Evolutionary conservation across 1,140 invertebrate genomes (phyloP), one percentile per base, ranked within the genome.

Genomic region (Ganaspis sp.): DNA sequence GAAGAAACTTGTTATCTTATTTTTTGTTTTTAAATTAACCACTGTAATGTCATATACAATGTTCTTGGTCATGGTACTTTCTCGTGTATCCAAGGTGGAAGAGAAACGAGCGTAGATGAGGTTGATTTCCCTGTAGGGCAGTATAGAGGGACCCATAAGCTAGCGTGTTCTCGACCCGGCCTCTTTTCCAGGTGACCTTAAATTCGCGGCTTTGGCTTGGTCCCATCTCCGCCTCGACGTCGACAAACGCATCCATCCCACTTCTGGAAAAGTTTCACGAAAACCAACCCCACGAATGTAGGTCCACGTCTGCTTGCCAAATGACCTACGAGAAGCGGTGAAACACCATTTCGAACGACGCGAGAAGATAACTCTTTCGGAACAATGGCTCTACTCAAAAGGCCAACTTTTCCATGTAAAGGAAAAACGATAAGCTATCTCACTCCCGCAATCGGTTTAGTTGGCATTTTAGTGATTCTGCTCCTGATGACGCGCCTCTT

Each of bases 111-210:
- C 54, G 19, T 58, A 58, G 21, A 29, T 29, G 4, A 64, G 23
- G 58, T 64, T 64, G 58, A 64, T 64, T 64, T 64, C 58, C 58
- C 58, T 64, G 58, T 64, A 34, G 58, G 58, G 23, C 58, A 29
- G 58, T 64, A n/a, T n/a, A 64, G 23, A 58, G 12, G 54, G 21
- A 58, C 54, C 21, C 29, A 29, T 54, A 58, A 26, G 21, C 21
- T 58, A 40, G 12, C 4, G 58, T 64, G 12, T 29, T 64, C 58
- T 64, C 58, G 12, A 29, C 23, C 12, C 12, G 58, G 58, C 23
- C 58, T 64, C 26, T 64, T 64, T 29, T n/a, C 21, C 58, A 64
- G 23, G 58, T 64, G 58, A 64, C 58, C 58, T 64, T 64, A 64
- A 64, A 64, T 64, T 64, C 15, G 26, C 21, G 58, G 29, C 23